phyloP scores from a whole-genome alignment of 2,113 vertebrate genomes.

The Corythornis cristatus region DNA sequence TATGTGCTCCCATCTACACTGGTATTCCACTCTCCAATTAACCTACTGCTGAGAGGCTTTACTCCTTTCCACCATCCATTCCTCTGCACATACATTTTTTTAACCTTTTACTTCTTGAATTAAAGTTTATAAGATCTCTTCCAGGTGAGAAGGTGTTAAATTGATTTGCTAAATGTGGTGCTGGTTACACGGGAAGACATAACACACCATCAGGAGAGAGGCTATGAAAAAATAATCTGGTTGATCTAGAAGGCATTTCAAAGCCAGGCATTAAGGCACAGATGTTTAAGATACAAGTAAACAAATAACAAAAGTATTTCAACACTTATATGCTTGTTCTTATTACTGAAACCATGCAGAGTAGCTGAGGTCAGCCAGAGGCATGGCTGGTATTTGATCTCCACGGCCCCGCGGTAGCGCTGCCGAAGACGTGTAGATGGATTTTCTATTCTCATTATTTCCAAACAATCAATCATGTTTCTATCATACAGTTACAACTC shows the following conservation, averaged over 20 bases:
- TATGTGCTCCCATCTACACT: conserved; percentile 58
- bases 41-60: conserved; percentile 75
- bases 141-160: conserved; percentile 30
- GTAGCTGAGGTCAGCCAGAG: neutral
- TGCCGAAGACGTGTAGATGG: accelerated
- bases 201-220: neutral
- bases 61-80: conserved; percentile 77
- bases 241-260: neutral
- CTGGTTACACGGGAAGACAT: neutral
- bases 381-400: neutral
- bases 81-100: conserved; percentile 44
- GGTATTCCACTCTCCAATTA: conserved; percentile 83
- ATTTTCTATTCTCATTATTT: neutral
- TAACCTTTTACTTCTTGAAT: conserved; percentile 68
- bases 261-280: neutral
- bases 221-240: neutral
- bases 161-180: neutral
- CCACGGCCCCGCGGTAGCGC: neutral
- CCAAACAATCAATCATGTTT: neutral
- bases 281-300: conserved; percentile 25
- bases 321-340: neutral
- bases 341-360: neutral
- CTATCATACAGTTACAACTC: accelerated
- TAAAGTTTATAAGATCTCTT: conserved; percentile 21
- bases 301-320: conserved; percentile 43